A percentile compares a stretch with the other conserved stretches of the same genome.
Evolutionary conservation across 2,797 vertebrate species (phyloP).

Genomic region (Etheostoma nigrum): DNA sequence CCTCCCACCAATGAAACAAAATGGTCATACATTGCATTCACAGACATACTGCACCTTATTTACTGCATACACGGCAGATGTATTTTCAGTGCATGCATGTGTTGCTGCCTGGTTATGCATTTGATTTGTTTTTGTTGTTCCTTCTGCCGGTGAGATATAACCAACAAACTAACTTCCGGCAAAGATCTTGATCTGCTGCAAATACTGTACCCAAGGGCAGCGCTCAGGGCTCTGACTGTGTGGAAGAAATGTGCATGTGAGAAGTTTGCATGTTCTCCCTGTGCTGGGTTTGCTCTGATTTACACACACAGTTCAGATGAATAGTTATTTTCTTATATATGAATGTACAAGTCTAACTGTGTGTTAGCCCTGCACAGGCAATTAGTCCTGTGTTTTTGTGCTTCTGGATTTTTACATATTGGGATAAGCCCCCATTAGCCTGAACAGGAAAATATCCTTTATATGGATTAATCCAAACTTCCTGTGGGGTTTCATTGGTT

Average conservation of each 20-base stretch:
- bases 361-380: neutral
- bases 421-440: neutral
- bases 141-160: neutral
- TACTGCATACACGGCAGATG: neutral
- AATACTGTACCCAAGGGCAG: no score
- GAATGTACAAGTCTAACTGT: neutral
- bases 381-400: neutral
- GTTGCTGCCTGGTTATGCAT: no score
- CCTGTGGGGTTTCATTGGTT: neutral
- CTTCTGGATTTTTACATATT: neutral
- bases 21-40: neutral
- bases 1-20: neutral
- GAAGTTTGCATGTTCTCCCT: constrained; percentile 1
- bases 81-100: neutral
- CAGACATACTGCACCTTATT: neutral
- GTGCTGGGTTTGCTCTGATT: neutral
- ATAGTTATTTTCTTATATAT: neutral
- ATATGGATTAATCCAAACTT: neutral
- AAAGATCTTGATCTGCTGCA: neutral
- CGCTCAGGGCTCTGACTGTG: neutral
- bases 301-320: neutral
- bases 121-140: neutral
- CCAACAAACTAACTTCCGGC: neutral
- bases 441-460: neutral
- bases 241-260: constrained; percentile 2